A percentile compares a stretch with the other conserved stretches of the same genome.
Evolutionary conservation across 2,888 invertebrate genomes (phyloP).

Genomic region (Papilio protenor): DNA sequence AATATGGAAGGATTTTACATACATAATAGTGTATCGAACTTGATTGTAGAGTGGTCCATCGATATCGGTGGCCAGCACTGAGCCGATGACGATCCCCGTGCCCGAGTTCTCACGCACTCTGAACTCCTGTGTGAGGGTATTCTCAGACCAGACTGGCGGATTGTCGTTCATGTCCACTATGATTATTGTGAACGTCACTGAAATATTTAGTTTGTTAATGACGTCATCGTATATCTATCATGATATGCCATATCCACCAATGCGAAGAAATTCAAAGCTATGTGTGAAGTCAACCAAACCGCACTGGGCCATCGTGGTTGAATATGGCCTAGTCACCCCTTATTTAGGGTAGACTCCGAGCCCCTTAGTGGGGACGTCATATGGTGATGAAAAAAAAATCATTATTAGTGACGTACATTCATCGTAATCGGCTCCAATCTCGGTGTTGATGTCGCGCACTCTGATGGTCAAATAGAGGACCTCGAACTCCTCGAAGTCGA

Average conservation of each 20-base stretch:
- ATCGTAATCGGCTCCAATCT: conserved; percentile 72
- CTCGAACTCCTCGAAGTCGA: conserved; percentile 86
- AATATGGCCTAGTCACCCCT: too few species aligned
- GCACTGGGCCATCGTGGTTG: too few species aligned
- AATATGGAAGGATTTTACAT: conserved; percentile 53
- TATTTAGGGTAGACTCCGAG: too few species aligned
- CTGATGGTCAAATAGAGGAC: conserved; percentile 81
- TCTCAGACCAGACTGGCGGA: conserved; percentile 79
- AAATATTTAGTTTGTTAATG: conserved; percentile 46
- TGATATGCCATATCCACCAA: too few species aligned
- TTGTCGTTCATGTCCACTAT: conserved; percentile 87
- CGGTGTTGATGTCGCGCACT: conserved; percentile 80
- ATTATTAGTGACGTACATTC: conserved; percentile 69
- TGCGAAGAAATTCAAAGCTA: too few species aligned
- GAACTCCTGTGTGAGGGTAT: conserved; percentile 62
- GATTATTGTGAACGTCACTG: conserved; percentile 84
- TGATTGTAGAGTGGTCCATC: conserved; percentile 85
- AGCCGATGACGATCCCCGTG: conserved; percentile 79
- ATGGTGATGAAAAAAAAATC: background rate
- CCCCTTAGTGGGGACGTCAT: background rate
- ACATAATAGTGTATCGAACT: conserved; percentile 83
- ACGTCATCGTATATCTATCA: background rate
- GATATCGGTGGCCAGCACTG: conserved; percentile 84
- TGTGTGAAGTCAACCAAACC: too few species aligned
- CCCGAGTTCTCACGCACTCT: conserved; percentile 83